phyloP scores from a whole-genome alignment of 2,113 vertebrate genomes.

The Phyllopteryx taeniolatus region DNA sequence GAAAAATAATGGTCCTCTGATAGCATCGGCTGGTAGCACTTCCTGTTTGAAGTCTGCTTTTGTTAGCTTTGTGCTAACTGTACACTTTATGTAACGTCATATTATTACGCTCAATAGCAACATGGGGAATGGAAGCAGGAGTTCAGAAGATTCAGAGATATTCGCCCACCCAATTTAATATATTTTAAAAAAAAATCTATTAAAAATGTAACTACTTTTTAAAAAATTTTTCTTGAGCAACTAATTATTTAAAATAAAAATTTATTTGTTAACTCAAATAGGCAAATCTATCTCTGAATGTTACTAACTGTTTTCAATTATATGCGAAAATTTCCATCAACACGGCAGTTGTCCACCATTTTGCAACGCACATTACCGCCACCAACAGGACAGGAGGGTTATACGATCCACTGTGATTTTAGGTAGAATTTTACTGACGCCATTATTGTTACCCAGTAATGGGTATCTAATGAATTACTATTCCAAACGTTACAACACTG shows the following conservation, averaged over 20 bases:
- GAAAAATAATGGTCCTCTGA: constrained; percentile 41
- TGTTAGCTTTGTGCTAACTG: background rate
- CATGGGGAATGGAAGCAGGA: background rate
- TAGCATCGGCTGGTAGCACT: constrained; percentile 17
- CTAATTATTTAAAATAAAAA: background rate
- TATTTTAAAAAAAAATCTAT: background rate
- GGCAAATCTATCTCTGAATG: background rate
- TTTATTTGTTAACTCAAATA: background rate
- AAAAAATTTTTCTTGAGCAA: background rate
- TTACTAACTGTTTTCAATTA: background rate
- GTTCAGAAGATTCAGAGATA: background rate
- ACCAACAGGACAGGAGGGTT: background rate
- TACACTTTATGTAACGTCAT: background rate
- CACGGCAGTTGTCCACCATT: background rate
- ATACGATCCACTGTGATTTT: background rate
- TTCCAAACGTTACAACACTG: too few species aligned
- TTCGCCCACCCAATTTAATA: background rate
- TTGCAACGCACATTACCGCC: too few species aligned
- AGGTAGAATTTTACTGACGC: background rate
- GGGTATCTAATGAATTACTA: too few species aligned
- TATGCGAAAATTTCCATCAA: too few species aligned
- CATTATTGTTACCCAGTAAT: too few species aligned
- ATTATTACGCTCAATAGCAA: background rate
- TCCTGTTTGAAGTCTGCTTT: background rate
- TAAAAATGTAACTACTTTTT: background rate